These are phyloP conservation scores for Conchocele bisecta DNA, from an alignment of 2,888 invertebrate genomes.

Conservation along the genomic window DNA sequence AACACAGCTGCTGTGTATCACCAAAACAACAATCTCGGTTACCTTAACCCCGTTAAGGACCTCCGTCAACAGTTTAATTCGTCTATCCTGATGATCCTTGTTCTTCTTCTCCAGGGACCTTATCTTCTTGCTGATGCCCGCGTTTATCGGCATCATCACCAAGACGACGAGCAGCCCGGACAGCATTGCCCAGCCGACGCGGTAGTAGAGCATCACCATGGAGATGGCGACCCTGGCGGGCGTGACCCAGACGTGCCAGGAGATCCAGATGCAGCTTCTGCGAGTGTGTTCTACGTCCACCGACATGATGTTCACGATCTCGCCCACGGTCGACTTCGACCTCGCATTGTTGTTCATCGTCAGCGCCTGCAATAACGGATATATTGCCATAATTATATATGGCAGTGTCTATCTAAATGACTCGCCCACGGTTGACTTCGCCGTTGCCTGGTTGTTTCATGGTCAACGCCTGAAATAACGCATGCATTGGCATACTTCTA, in stretches of 20 bases:
- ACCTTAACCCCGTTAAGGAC: conserved; percentile 81
- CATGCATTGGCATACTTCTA: too few species aligned
- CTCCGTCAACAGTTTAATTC: conserved; percentile 80
- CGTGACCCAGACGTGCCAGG: too few species aligned
- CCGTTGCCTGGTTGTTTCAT: too few species aligned
- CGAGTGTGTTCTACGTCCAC: conserved; percentile 1
- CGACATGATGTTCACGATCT: conserved; percentile 4
- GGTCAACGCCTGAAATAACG: too few species aligned
- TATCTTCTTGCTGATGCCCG: background rate
- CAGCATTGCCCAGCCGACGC: conserved; percentile 89
- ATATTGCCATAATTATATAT: too few species aligned
- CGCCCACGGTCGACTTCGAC: background rate
- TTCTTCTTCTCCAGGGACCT: background rate
- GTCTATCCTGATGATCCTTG: conserved; percentile 5
- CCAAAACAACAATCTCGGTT: conserved; percentile 86
- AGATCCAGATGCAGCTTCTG: too few species aligned
- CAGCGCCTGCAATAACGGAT: background rate
- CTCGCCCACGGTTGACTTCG: too few species aligned
- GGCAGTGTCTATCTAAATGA: too few species aligned
- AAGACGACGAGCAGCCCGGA: conserved; percentile 94
- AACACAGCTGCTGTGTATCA: too few species aligned
- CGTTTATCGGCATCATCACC: conserved; percentile 87
- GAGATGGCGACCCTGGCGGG: too few species aligned
- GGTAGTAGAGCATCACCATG: too few species aligned
- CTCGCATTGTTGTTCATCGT: conserved; percentile 2